These are phyloP conservation scores for Drosophila kohkoa DNA, from an alignment of 1,140 invertebrate genomes.

Conservation along the genomic window DNA sequence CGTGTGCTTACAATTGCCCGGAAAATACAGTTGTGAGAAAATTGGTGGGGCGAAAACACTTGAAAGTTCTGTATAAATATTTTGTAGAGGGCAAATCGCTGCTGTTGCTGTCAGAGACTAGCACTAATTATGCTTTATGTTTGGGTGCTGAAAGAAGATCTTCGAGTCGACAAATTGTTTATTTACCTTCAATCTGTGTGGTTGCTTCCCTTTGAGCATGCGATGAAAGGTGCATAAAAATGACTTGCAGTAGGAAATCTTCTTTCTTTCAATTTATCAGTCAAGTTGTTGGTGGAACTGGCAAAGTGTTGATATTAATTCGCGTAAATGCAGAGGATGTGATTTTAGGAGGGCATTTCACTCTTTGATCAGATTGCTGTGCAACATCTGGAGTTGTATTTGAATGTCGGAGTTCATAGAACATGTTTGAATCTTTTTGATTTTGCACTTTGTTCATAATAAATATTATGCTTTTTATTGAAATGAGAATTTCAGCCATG, in stretches of 20 bases:
- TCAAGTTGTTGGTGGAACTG: not conserved
- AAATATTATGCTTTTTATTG: too few species aligned
- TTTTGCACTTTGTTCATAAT: not conserved
- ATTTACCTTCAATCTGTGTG: constrained; percentile 29
- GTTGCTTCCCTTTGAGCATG: constrained; percentile 43
- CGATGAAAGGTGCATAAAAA: constrained; percentile 60
- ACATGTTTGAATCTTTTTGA: not conserved
- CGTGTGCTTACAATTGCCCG: constrained; percentile 56
- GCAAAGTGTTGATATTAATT: constrained; percentile 35
- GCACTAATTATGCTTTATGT: constrained; percentile 72
- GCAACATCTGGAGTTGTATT: constrained; percentile 17
- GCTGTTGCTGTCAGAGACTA: constrained; percentile 42
- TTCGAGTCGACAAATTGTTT: constrained; percentile 34
- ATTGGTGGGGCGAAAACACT: constrained; percentile 47
- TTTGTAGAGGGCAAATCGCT: constrained; percentile 23
- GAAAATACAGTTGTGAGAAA: constrained; percentile 40
- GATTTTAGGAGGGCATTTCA: constrained; percentile 27
- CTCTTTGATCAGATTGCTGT: constrained; percentile 34
- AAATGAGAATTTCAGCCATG: too few species aligned
- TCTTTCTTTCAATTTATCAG: constrained; percentile 11
- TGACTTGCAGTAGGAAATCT: constrained; percentile 18
- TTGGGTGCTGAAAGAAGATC: constrained; percentile 50
- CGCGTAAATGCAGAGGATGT: constrained; percentile 39
- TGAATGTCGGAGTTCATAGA: constrained; percentile 7
- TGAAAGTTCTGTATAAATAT: constrained; percentile 70